phyloP scores from a whole-genome alignment of 2,888 invertebrate species.

The Phytoseiulus persimilis region DNA sequence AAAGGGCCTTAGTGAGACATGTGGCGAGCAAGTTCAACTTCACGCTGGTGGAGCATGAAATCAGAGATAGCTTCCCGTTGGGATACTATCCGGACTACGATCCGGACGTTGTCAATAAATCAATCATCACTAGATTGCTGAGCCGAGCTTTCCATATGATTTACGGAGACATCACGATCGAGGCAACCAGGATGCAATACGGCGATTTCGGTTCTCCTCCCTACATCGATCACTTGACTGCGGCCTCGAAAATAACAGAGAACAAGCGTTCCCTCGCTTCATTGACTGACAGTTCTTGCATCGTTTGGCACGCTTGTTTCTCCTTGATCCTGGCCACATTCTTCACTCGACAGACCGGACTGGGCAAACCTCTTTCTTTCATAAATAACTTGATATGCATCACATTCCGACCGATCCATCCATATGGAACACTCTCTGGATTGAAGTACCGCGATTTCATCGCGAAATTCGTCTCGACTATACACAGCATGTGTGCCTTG shows the following conservation, averaged over 20 bases:
- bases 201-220: not conserved
- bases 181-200: not conserved
- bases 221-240: not conserved
- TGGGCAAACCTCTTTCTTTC: not conserved
- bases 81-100: not conserved
- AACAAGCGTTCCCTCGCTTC: not conserved
- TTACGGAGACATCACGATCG: not conserved
- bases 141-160: not conserved
- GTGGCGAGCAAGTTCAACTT: not conserved
- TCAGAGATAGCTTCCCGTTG: not conserved
- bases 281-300: not conserved
- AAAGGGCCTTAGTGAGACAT: not conserved
- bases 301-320: not conserved
- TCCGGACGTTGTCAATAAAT: not conserved
- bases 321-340: not conserved
- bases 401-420: not conserved
- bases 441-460: not conserved
- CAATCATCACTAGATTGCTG: not conserved
- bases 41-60: not conserved
- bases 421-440: not conserved
- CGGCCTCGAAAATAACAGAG: not conserved
- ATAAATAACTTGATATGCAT: not conserved
- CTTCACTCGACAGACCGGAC: not conserved
- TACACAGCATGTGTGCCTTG: not conserved
- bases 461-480: not conserved